phyloP scores from a whole-genome alignment of 92 coral and sea anemone genomes.

The Epizoanthus rinbou region DNA sequence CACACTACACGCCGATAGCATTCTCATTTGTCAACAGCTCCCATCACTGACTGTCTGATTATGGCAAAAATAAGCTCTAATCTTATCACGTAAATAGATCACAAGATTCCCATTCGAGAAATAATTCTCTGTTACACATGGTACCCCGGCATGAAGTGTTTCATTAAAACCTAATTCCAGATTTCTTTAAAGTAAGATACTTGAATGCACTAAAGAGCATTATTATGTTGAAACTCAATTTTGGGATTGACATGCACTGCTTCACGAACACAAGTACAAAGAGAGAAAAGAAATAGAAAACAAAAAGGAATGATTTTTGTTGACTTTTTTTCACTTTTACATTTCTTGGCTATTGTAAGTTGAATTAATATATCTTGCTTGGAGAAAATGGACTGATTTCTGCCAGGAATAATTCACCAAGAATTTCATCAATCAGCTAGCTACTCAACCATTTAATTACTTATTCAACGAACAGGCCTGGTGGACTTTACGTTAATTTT shows the following conservation, averaged over 20 bases:
- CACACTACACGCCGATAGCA: neutral
- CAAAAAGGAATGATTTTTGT: constrained; percentile 17
- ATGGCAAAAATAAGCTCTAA: no score
- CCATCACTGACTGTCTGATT: neutral
- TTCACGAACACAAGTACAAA: constrained; percentile 35
- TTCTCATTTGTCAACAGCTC: neutral
- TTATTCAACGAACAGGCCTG: neutral
- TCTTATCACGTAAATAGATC: neutral
- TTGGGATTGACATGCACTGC: constrained; percentile 35
- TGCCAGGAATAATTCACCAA: constrained; percentile 34
- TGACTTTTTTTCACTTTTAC: constrained; percentile 27
- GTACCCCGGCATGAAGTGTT: neutral
- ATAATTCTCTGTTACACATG: neutral
- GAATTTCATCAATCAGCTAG: neutral
- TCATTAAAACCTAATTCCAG: constrained; percentile 22
- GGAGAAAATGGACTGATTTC: constrained; percentile 38
- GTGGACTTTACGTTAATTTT: constrained; percentile 29
- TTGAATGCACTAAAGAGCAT: constrained; percentile 16
- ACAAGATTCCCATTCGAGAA: neutral
- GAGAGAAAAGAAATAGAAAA: constrained; percentile 33
- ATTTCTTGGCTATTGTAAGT: constrained; percentile 36
- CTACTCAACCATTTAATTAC: constrained; percentile 15
- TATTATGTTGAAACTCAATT: constrained; percentile 14
- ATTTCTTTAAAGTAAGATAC: constrained; percentile 16
- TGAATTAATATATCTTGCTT: constrained; percentile 40